phyloP scores from a whole-genome alignment of 2,113 vertebrate genomes.

The Aegithalos caudatus region DNA sequence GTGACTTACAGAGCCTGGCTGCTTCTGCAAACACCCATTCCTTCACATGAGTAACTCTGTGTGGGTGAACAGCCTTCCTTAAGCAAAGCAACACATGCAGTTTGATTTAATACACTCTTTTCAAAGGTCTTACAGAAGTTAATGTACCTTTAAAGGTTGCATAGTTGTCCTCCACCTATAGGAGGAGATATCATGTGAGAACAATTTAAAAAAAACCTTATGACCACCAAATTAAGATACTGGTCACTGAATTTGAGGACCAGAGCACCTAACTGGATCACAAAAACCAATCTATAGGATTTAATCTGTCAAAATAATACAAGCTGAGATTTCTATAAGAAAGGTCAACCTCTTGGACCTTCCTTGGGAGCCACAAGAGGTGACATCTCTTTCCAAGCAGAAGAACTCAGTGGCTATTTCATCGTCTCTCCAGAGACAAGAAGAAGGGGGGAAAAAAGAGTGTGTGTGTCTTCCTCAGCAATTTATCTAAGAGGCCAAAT shows the following conservation, averaged over 20 bases:
- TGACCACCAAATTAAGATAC: background rate
- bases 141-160: background rate
- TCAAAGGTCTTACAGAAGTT: background rate
- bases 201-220: background rate
- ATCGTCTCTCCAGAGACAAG: background rate
- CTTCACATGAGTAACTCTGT: background rate
- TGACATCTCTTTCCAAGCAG: background rate
- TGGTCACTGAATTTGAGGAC: background rate
- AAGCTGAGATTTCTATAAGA: background rate
- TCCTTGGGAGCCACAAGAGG: background rate
- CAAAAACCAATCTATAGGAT: background rate
- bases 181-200: background rate
- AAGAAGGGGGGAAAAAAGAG: background rate
- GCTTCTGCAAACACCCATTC: background rate
- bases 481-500: background rate
- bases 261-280: background rate
- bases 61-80: background rate
- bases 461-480: background rate
- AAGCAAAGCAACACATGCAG: background rate
- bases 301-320: background rate
- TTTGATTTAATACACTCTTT: background rate
- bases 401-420: background rate
- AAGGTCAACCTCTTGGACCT: background rate
- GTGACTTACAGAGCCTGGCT: background rate
- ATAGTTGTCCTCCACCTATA: background rate